These are phyloP conservation scores for Parotocinclus haroldoi DNA, from an alignment of 2,797 vertebrate species.

Conservation along the genomic window DNA sequence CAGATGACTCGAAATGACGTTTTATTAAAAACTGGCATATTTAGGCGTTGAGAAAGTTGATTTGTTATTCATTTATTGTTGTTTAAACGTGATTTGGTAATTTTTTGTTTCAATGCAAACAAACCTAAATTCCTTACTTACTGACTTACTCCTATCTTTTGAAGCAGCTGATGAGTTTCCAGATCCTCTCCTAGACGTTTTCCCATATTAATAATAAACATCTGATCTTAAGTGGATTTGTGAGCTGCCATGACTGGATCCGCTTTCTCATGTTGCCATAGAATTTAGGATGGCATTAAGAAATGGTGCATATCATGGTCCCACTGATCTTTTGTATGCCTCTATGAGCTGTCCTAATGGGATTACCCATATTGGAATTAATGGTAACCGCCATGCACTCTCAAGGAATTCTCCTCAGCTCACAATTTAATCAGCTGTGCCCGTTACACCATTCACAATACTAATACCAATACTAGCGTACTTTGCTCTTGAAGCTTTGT, in stretches of 20 bases:
- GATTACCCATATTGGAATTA: conserved; percentile 46
- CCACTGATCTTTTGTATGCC: conserved; percentile 37
- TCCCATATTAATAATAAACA: conserved; percentile 22
- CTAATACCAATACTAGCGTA: not conserved
- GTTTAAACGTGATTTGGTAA: too few relatives aligned
- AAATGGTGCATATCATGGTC: conserved; percentile 28
- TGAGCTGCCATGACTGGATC: conserved; percentile 26
- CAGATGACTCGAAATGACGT: too few relatives aligned
- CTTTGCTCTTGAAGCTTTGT: too few relatives aligned
- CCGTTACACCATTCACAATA: not conserved
- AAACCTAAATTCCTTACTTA: too few relatives aligned
- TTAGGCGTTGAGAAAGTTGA: too few relatives aligned
- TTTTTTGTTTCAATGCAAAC: too few relatives aligned
- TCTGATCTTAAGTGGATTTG: conserved; percentile 27
- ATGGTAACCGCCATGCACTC: conserved; percentile 12
- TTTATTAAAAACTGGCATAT: too few relatives aligned
- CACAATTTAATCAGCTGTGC: conserved; percentile 4
- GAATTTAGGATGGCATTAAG: conserved; percentile 30
- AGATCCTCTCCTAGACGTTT: not conserved
- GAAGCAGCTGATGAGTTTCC: not conserved
- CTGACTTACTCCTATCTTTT: not conserved
- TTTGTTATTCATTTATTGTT: too few relatives aligned
- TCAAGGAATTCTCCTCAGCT: not conserved
- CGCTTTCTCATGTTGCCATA: conserved; percentile 23
- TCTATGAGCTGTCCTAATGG: conserved; percentile 32